phyloP scores from a whole-genome alignment of 2,888 invertebrate genomes.

The Acleris holmiana region DNA sequence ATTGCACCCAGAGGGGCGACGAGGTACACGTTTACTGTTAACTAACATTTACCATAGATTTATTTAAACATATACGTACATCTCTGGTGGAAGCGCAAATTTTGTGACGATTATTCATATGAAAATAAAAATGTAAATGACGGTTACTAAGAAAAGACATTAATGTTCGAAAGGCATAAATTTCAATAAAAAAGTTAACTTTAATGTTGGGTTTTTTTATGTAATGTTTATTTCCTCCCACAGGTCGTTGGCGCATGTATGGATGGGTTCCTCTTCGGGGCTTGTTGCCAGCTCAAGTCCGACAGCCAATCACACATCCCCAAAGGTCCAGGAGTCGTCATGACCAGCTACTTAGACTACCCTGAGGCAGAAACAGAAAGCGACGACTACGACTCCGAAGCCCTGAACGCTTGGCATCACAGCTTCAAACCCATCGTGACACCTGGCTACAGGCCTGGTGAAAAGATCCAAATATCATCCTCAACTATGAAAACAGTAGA shows the following conservation, averaged over 20 bases:
- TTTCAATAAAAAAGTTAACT: no score
- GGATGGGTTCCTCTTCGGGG: constrained; percentile 96
- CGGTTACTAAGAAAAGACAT: no score
- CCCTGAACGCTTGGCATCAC: constrained; percentile 72
- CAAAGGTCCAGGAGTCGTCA: constrained; percentile 77
- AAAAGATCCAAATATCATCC: constrained; percentile 47
- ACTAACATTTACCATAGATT: no score
- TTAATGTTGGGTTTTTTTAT: no score
- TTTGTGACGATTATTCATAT: no score
- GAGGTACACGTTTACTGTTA: neutral
- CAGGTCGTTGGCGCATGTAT: constrained; percentile 91
- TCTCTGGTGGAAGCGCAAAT: no score
- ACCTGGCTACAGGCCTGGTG: constrained; percentile 72
- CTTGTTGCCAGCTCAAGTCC: constrained; percentile 91
- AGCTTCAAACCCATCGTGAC: constrained; percentile 78
- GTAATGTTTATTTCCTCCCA: neutral
- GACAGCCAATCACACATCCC: constrained; percentile 78
- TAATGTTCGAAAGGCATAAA: no score
- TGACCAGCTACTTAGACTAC: constrained; percentile 78
- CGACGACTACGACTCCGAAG: constrained; percentile 71
- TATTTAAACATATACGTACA: no score
- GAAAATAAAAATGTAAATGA: no score
- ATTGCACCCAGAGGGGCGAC: neutral
- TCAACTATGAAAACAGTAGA: constrained; percentile 56
- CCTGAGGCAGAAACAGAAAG: constrained; percentile 69